Percentiles rank a stretch among this genome's conserved stretches.
phyloP scores from a whole-genome alignment of 1,140 invertebrate genomes.

The Trachymyrmex septentrionalis region DNA sequence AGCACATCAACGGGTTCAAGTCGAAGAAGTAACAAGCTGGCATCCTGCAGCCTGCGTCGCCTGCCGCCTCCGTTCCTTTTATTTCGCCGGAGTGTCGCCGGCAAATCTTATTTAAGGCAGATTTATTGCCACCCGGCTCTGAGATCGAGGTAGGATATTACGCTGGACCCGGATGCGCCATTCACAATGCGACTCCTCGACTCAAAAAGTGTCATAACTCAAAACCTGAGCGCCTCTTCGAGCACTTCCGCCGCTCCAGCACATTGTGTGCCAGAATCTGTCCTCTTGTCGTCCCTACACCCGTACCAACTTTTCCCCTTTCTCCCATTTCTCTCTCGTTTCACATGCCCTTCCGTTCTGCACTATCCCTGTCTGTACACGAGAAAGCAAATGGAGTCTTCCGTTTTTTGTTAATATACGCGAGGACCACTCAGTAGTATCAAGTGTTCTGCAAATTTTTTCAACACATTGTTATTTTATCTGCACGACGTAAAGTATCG shows the following conservation, averaged over 20 bases:
- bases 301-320: background rate
- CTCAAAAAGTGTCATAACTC: conserved; percentile 84
- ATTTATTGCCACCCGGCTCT: conserved; percentile 79
- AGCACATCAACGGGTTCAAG: conserved; percentile 26
- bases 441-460: conserved; percentile 23
- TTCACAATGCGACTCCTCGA: conserved; percentile 82
- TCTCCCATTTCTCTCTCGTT: background rate
- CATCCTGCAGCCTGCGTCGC: conserved; percentile 14
- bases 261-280: conserved; percentile 81
- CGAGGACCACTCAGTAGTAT: conserved; percentile 1
- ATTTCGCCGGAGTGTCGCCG: conserved; percentile 80
- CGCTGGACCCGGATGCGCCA: conserved; percentile 81
- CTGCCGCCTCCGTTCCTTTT: conserved; percentile 68
- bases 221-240: conserved; percentile 82
- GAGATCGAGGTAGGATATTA: conserved; percentile 82
- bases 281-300: conserved; percentile 40
- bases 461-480: background rate
- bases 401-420: conserved; percentile 71
- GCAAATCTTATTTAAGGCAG: conserved; percentile 84
- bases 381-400: conserved; percentile 39
- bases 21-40: conserved; percentile 62
- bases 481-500: background rate
- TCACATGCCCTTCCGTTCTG: conserved; percentile 13
- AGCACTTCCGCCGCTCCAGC: conserved; percentile 79
- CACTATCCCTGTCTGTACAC: background rate